A percentile compares a stretch with the other conserved stretches of the same genome.
Conservation (phyloP, 2,113 vertebrate genomes). For the Nanorana parkeri region DNA sequence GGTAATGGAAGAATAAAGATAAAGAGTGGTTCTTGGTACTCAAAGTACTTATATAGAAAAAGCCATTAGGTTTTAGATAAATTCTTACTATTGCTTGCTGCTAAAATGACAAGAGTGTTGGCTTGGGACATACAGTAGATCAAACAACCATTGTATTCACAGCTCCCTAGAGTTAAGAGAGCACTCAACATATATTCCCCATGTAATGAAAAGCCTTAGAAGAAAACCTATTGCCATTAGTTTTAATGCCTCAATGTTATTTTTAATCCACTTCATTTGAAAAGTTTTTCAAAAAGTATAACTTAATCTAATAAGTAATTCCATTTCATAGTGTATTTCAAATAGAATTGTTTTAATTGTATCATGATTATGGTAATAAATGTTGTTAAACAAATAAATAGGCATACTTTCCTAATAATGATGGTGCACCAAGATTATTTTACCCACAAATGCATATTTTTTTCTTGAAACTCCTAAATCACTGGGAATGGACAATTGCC, state of each 20-base stretch:
- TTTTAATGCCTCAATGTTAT: conserved; percentile 22
- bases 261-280: conserved; percentile 20
- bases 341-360: too few relatives aligned
- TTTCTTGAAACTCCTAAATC: too few relatives aligned
- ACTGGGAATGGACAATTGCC: too few relatives aligned
- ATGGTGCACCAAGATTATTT: too few relatives aligned
- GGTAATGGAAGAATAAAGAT: neutral
- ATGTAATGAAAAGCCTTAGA: conserved; percentile 10
- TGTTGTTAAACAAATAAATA: too few relatives aligned
- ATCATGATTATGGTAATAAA: too few relatives aligned
- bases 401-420: too few relatives aligned
- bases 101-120: conserved; percentile 41
- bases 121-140: conserved; percentile 9
- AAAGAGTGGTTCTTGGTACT: neutral
- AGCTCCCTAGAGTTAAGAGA: conserved; percentile 27
- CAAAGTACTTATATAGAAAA: conserved; percentile 7
- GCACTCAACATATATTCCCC: conserved; percentile 12
- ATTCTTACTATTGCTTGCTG: conserved; percentile 27
- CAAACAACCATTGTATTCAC: conserved; percentile 44
- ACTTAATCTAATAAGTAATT: neutral
- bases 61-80: conserved; percentile 30
- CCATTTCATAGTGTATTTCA: too few relatives aligned
- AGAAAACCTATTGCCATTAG: conserved; percentile 5
- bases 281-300: neutral
- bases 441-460: too few relatives aligned